These are phyloP conservation scores for Ivindomyrus marchei DNA, from an alignment of 2,113 vertebrate genomes.

Conservation along the genomic window DNA sequence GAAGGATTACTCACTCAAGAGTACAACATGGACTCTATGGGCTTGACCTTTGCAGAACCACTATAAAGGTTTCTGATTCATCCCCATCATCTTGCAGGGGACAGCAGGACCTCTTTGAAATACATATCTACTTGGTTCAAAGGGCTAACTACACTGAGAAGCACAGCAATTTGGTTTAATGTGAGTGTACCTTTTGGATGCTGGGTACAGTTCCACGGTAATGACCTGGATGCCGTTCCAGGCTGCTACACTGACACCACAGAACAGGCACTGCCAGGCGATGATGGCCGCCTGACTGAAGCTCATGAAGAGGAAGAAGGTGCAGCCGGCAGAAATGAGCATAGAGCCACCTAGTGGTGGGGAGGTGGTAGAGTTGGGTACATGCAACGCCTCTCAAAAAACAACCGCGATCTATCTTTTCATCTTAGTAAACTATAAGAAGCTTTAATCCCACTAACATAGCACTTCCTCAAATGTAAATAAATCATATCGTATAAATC, in stretches of 20 bases:
- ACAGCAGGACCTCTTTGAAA: not conserved
- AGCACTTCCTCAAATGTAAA: not conserved
- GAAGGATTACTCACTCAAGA: not conserved
- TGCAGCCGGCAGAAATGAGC: constrained; percentile 84
- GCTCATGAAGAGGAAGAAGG: constrained; percentile 88
- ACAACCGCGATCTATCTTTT: not conserved
- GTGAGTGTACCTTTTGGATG: constrained; percentile 75
- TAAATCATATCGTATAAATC: not conserved
- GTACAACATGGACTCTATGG: not conserved
- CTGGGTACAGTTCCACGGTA: constrained; percentile 88
- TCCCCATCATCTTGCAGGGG: not conserved
- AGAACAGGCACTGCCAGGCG: constrained; percentile 89
- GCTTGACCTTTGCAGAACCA: not conserved
- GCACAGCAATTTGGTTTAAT: not conserved
- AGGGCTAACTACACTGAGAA: not conserved
- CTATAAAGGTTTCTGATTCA: not conserved
- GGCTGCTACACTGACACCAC: constrained; percentile 81
- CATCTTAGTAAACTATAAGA: not conserved
- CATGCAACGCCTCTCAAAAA: not conserved
- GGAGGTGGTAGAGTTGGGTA: not conserved
- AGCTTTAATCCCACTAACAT: not conserved
- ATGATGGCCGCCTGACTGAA: constrained; percentile 89
- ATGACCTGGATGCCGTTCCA: constrained; percentile 94
- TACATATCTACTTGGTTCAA: not conserved
- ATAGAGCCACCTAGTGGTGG: constrained; percentile 77